Base-by-base conservation (phyloP, 2,113 vertebrate genomes). In the Phrynocephalus versicolor region DNA sequence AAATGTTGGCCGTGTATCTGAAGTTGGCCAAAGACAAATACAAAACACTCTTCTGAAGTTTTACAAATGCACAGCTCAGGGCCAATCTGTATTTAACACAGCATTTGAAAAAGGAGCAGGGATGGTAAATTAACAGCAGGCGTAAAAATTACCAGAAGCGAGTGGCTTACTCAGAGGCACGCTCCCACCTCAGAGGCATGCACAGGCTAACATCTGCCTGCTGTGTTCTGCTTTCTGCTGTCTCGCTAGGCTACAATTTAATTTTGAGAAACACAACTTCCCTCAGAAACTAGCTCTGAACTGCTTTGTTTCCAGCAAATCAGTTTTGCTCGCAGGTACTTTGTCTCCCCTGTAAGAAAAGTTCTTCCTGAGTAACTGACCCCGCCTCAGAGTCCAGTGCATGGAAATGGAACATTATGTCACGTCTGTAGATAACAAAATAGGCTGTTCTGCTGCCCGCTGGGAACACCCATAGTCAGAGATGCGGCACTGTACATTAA, bases 391-490 rank as follows among this genome's bases (percentile, higher is more conserved):
- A 82, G 80, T 33, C 1, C 13, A 37, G 69, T 83, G 19, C 64
- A 4, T 88, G 89, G 88, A 92, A 90, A 57, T 80, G 90, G 91
- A 88, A 90, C 79, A 86, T 83, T 91, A 86, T 64, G 18, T 87
- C 87, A 82, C 10, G 18, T 35, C 27, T 41, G 57, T 0, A 83
- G 84, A 92, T 88, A 90, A 82, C 16, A 92, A 88, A 89, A 91
- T 82, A 87, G 55, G 84, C 62, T 23, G 70, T 77, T 55, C 12
- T 81, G 25, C 33, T 0, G 0, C 88, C 82, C 83, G 87, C 79
- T 81, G 88, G 91, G 88, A 92, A 3, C 73, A 83, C 51, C 70
- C 76, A 27, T 35, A 89, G 89, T 64, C 58, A 82, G 82, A 93
- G 58, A 84, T 80, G 84, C 79, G 82, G 60, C 69, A 83, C 73